Conservation (phyloP, 2,113 vertebrate species). For the Mobula hypostoma region DNA sequence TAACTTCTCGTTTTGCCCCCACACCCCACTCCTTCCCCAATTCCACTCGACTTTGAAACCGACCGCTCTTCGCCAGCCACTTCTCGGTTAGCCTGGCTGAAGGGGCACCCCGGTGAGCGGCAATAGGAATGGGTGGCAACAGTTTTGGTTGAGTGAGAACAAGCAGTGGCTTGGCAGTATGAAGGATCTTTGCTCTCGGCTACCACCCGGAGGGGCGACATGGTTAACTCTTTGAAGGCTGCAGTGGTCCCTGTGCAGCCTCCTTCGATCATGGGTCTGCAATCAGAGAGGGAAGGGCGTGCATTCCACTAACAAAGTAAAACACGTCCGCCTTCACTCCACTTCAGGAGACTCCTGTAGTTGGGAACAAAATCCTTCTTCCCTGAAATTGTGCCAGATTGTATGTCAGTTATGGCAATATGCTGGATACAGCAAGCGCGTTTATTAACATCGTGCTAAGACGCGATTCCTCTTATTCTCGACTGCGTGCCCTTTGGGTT, state of each 20-base stretch:
- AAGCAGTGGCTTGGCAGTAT: background rate
- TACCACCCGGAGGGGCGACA: background rate
- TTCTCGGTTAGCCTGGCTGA: background rate
- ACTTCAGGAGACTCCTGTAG: background rate
- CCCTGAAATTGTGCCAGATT: background rate
- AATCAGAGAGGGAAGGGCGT: background rate
- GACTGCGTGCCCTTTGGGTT: background rate
- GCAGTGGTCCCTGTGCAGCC: background rate
- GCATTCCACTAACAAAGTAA: background rate
- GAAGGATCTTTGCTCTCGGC: background rate
- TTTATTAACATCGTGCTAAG: background rate
- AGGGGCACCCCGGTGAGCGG: background rate
- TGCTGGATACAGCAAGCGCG: background rate
- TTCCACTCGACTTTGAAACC: background rate
- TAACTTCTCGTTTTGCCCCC: background rate
- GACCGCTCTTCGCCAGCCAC: background rate
- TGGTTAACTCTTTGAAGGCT: background rate
- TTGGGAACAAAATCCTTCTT: background rate
- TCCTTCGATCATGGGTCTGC: background rate
- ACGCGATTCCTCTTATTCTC: background rate
- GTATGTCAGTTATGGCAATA: background rate
- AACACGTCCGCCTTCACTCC: background rate
- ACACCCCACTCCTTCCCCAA: background rate
- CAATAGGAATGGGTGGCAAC: background rate
- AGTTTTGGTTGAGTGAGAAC: background rate